A percentile compares a stretch with the other conserved stretches of the same genome.
These are phyloP conservation scores for Microcebus tavaratra DNA, from an alignment of 2,113 vertebrate genomes.

Conservation along the genomic window DNA sequence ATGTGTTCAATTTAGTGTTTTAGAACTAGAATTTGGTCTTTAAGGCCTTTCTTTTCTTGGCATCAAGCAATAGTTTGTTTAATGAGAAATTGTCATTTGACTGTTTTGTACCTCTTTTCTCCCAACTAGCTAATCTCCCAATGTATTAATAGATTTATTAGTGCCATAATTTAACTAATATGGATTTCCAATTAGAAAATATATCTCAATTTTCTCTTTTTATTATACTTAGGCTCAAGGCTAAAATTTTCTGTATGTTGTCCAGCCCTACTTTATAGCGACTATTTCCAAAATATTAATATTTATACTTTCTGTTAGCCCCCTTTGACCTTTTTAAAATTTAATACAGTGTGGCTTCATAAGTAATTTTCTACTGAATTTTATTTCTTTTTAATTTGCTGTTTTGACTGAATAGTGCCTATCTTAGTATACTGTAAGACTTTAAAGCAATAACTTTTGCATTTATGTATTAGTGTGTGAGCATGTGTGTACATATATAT, in stretches of 20 bases:
- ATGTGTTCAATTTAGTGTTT: not conserved
- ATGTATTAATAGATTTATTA: not conserved
- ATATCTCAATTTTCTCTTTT: not conserved
- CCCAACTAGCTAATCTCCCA: not conserved
- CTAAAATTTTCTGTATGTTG: not conserved
- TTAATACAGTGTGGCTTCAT: not conserved
- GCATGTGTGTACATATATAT: not conserved
- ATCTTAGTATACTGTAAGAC: not conserved
- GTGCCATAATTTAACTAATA: not conserved
- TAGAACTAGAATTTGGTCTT: not conserved
- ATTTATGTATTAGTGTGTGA: not conserved
- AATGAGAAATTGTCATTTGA: not conserved
- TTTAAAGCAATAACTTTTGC: not conserved
- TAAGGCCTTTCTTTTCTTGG: slow-evolving; percentile 1
- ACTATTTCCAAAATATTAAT: slow-evolving; percentile 23
- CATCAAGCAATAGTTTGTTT: not conserved
- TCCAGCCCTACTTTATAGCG: not conserved
- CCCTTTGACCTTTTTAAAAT: not conserved
- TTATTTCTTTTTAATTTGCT: slow-evolving; percentile 1
- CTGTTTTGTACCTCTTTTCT: not conserved
- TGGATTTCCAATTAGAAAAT: not conserved
- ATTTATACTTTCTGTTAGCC: not conserved
- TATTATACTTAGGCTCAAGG: not conserved
- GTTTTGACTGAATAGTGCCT: not conserved
- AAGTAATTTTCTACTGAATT: not conserved